Percentiles rank a stretch among this genome's conserved stretches.
phyloP scores from a whole-genome alignment of 1,140 invertebrate species.

The Trinorchestia longiramus region DNA sequence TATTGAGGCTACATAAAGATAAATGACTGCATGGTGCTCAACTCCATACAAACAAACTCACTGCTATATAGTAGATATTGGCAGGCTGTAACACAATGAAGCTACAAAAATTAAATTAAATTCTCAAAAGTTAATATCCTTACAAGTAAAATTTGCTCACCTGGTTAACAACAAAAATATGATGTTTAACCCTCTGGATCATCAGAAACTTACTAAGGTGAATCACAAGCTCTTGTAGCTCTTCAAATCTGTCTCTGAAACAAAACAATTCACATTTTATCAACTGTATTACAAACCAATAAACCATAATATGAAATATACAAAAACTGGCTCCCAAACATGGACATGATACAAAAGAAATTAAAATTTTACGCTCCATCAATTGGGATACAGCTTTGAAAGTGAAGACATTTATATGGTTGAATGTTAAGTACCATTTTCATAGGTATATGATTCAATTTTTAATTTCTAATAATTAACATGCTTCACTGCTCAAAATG shows the following conservation, averaged over 20 bases:
- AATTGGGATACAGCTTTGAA: background rate
- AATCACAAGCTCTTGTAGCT: constrained; percentile 91
- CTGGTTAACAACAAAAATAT: constrained; percentile 95
- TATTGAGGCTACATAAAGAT: too few species aligned
- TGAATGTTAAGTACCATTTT: background rate
- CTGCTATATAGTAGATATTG: background rate
- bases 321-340: background rate
- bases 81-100: background rate
- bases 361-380: background rate
- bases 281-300: background rate
- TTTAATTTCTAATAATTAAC: too few species aligned
- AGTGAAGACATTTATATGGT: background rate
- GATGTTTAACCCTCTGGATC: constrained; percentile 84
- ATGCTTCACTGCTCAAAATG: too few species aligned
- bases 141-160: constrained; percentile 68
- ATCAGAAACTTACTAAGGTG: constrained; percentile 88
- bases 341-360: background rate
- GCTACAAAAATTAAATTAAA: background rate
- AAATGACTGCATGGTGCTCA: too few species aligned
- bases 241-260: constrained; percentile 90
- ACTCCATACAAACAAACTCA: too few species aligned
- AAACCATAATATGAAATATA: background rate
- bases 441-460: too few species aligned
- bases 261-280: background rate
- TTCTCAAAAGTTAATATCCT: background rate